Percentiles rank a stretch among this genome's conserved stretches.
phyloP scores from a whole-genome alignment of 2,888 invertebrate species.

The Heteromurus nitidus region DNA sequence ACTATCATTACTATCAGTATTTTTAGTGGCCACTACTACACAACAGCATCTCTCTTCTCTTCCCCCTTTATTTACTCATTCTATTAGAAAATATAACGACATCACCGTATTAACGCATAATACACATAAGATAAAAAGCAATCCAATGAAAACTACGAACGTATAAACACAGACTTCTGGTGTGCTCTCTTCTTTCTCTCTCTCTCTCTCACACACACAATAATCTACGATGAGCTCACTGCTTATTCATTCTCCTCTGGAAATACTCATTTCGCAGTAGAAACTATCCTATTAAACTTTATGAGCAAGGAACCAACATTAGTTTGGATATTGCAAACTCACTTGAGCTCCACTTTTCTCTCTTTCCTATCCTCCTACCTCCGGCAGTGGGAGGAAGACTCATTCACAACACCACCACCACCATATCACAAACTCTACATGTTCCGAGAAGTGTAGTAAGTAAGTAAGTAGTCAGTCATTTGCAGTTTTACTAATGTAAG shows the following conservation, averaged over 20 bases:
- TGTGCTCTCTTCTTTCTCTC: not conserved
- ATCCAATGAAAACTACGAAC: conserved; percentile 45
- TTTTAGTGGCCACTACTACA: not conserved
- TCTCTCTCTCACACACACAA: conserved; percentile 16
- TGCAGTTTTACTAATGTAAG: conserved; percentile 27
- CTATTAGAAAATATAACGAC: conserved; percentile 48
- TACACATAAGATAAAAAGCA: conserved; percentile 31
- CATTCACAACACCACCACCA: conserved; percentile 14
- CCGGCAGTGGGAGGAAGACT: no score
- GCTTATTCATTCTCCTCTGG: conserved; percentile 39
- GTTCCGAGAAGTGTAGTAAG: not conserved
- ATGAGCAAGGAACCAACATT: conserved; percentile 56
- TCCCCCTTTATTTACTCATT: conserved; percentile 46
- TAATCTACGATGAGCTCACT: conserved; percentile 48
- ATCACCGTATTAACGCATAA: conserved; percentile 50
- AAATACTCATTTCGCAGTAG: conserved; percentile 59
- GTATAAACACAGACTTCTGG: not conserved
- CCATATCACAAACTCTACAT: not conserved
- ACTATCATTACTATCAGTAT: not conserved
- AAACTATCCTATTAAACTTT: conserved; percentile 61
- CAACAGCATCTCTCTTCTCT: not conserved
- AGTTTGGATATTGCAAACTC: conserved; percentile 57
- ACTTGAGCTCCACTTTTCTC: not conserved
- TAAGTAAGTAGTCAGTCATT: conserved; percentile 23
- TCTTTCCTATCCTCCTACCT: not conserved